phyloP scores from a whole-genome alignment of 2,113 vertebrate genomes.

The Serinus canaria region DNA sequence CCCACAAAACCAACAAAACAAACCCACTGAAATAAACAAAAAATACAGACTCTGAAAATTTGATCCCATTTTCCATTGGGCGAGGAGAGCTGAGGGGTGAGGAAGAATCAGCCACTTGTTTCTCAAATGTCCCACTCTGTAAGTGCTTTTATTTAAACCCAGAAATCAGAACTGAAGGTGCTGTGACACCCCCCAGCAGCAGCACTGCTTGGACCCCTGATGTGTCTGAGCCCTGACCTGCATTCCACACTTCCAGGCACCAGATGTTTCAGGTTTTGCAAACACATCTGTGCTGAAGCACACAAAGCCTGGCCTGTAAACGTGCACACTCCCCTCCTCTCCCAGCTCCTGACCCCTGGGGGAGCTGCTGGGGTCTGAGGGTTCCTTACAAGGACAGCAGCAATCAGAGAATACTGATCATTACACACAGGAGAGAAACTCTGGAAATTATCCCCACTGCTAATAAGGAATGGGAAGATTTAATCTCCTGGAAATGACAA shows the following conservation, averaged over 20 bases:
- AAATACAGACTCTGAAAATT: neutral
- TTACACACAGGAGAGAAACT: neutral
- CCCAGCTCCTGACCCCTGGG: neutral
- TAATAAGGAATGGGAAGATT: neutral
- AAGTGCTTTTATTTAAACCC: neutral
- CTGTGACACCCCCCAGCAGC: neutral
- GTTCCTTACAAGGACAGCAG: neutral
- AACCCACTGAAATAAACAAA: neutral
- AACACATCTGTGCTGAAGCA: slow-evolving; percentile 81
- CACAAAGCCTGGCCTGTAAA: slow-evolving; percentile 78
- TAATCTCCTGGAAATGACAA: neutral
- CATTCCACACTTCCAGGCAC: slow-evolving; percentile 55
- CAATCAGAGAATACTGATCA: neutral
- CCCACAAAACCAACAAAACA: neutral
- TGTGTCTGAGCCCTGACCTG: slow-evolving; percentile 66
- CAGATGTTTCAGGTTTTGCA: slow-evolving; percentile 84
- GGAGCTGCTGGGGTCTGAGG: neutral
- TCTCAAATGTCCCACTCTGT: neutral
- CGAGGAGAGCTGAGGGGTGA: neutral
- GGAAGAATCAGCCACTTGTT: neutral
- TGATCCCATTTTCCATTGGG: neutral
- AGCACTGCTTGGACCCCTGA: slow-evolving; percentile 8
- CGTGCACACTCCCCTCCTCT: neutral
- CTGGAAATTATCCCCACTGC: neutral
- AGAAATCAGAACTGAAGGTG: neutral